These are phyloP conservation scores for Cryptus armator DNA, from an alignment of 2,888 invertebrate species.

Conservation along the genomic window DNA sequence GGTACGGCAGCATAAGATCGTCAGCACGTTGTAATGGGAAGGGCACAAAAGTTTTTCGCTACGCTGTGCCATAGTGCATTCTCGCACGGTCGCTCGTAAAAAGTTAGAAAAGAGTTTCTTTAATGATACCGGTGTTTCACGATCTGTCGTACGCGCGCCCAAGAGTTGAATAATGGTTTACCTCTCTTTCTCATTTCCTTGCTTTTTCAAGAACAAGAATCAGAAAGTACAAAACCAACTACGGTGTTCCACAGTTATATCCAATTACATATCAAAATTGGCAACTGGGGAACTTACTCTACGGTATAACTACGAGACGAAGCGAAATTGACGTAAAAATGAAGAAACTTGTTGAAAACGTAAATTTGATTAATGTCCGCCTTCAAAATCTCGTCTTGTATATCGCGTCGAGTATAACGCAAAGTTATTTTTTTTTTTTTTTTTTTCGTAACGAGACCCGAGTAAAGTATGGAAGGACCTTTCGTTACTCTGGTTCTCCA, in stretches of 20 bases:
- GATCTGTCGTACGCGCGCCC: constrained; percentile 59
- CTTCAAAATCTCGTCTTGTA: not conserved
- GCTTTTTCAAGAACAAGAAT: constrained; percentile 5
- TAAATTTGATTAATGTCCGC: constrained; percentile 42
- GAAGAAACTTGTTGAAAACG: constrained; percentile 58
- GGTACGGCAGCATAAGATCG: constrained; percentile 34
- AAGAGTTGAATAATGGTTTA: constrained; percentile 60
- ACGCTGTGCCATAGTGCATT: constrained; percentile 39
- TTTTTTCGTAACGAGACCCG: too few relatives aligned
- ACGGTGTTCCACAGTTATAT: constrained; percentile 42
- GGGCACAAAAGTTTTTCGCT: constrained; percentile 43
- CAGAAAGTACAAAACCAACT: not conserved
- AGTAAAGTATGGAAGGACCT: too few relatives aligned
- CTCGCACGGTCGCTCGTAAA: constrained; percentile 63
- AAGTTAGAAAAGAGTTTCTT: constrained; percentile 58
- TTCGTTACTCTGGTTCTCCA: too few relatives aligned
- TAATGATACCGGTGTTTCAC: constrained; percentile 63
- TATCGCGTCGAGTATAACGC: not conserved
- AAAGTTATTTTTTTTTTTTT: too few relatives aligned
- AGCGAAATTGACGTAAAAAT: constrained; percentile 49
- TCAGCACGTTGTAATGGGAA: constrained; percentile 57
- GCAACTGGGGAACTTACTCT: constrained; percentile 43
- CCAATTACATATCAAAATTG: constrained; percentile 73
- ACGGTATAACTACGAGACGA: constrained; percentile 33
- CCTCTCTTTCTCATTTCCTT: constrained; percentile 30